phyloP scores from a whole-genome alignment of 2,113 vertebrate genomes.

The Ptilorrhoa leucosticta region DNA sequence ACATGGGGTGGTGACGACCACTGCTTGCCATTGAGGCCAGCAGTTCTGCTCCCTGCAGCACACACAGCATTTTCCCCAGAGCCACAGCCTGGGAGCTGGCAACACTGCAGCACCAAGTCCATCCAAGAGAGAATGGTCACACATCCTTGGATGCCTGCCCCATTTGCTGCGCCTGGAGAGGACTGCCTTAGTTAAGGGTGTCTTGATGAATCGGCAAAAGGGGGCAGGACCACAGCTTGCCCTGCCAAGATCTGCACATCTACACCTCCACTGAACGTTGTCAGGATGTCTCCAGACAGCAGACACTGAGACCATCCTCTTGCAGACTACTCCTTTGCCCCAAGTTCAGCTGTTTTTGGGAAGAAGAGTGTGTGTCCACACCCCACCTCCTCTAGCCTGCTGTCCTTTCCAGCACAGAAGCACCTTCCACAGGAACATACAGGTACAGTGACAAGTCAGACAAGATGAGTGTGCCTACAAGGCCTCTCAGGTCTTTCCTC shows the following conservation, averaged over 20 bases:
- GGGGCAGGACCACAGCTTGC: not conserved
- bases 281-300: not conserved
- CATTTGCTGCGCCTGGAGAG: not conserved
- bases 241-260: not conserved
- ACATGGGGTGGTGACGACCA: not conserved
- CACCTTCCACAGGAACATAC: not conserved
- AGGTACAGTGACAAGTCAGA: not conserved
- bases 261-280: not conserved
- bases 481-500: not conserved
- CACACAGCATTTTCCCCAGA: not conserved
- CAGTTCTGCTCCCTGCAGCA: not conserved
- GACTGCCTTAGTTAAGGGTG: not conserved
- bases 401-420: not conserved
- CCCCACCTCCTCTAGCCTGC: not conserved
- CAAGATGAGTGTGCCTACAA: rapidly evolving
- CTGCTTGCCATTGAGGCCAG: not conserved
- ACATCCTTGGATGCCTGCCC: not conserved
- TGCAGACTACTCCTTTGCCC: not conserved
- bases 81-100: not conserved
- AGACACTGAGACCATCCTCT: not conserved
- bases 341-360: not conserved
- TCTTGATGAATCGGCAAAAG: not conserved
- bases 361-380: rapidly evolving
- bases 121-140: not conserved
- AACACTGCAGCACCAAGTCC: not conserved